Base-by-base conservation (phyloP, 2,888 invertebrate species). In the Patella ulyssiponensis region DNA sequence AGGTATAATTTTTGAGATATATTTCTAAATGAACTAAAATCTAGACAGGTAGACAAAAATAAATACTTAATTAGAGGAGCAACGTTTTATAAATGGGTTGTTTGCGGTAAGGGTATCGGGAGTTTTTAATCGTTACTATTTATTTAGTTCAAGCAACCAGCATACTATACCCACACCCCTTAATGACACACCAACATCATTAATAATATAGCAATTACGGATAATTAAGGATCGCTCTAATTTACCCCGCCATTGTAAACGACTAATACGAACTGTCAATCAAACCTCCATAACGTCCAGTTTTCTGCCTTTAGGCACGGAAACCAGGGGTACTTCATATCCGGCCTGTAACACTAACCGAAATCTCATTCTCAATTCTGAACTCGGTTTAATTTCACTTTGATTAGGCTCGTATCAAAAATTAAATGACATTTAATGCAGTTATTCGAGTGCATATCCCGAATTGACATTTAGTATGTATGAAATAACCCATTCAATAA, bases 251-350 rank as follows among this genome's bases (percentile, higher is more conserved):
- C 20, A 23, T 15, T n/a, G 64, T 11, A 23, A 12, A 23, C 23
- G 20, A 23, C 20, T 23, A 64, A 23, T 64, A 64, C 9, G 9
- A 64, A 64, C 20, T 64, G 64, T 64, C 64, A 64, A 64, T 64
- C 64, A 64, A 64, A 64, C 11, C 14, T 64, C 20, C 64, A 64
- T 64, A 23, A 64, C 11, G 20, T 64, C 20, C 64, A 64, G 11
- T 64, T 23, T 20, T 64, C 20, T 64, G 64, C 64, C 64, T 64
- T 64, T 14, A 64, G 64, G 64, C 64, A 64, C 64, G 64, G 64
- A 64, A 64, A 23, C 23, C 20, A 11, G 23, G 11, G 20, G 23
- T 14, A 23, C 11, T 14, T 12, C 23, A 23, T 23, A 23, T 64
- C 64, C 64, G 64, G 64, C 14, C 0, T 23, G 64, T 64, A 64